Evolutionary conservation across 2,797 vertebrate genomes (phyloP).

Genomic region (Tapera naevia): DNA sequence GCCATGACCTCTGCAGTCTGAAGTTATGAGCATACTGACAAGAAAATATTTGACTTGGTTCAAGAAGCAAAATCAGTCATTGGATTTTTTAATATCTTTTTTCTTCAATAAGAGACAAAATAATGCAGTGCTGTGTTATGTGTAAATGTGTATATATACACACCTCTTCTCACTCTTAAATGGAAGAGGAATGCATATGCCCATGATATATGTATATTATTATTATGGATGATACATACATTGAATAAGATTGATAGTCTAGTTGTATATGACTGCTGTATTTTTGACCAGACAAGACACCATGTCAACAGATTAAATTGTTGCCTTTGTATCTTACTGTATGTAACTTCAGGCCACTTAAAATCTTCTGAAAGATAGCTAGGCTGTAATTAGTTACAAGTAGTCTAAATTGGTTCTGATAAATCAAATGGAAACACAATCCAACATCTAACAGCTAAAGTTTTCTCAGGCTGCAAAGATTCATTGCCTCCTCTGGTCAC

Average conservation of each 20-base stretch:
- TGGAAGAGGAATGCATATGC: background rate
- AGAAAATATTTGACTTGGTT: slow-evolving; percentile 85
- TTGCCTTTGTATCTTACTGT: background rate
- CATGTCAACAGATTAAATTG: slow-evolving; percentile 14
- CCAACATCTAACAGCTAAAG: background rate
- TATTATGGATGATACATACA: background rate
- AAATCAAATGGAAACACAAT: slow-evolving; percentile 4
- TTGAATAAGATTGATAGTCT: background rate
- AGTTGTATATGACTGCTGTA: background rate
- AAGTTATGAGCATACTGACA: slow-evolving; percentile 82
- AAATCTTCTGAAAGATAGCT: background rate
- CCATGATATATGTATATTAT: background rate
- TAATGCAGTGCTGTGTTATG: background rate
- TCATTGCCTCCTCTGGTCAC: background rate
- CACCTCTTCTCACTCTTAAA: background rate
- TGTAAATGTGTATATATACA: background rate
- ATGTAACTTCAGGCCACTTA: background rate
- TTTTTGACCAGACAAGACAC: slow-evolving; percentile 8
- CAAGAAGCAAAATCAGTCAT: slow-evolving; percentile 77
- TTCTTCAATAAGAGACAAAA: slow-evolving; percentile 62
- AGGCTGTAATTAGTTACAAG: background rate
- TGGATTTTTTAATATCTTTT: slow-evolving; percentile 74
- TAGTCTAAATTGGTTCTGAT: background rate
- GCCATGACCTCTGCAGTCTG: slow-evolving; percentile 77
- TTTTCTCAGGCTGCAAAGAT: slow-evolving; percentile 3